Evolutionary conservation across 2,888 invertebrate species (phyloP).

Genomic region (Pecten maximus): DNA sequence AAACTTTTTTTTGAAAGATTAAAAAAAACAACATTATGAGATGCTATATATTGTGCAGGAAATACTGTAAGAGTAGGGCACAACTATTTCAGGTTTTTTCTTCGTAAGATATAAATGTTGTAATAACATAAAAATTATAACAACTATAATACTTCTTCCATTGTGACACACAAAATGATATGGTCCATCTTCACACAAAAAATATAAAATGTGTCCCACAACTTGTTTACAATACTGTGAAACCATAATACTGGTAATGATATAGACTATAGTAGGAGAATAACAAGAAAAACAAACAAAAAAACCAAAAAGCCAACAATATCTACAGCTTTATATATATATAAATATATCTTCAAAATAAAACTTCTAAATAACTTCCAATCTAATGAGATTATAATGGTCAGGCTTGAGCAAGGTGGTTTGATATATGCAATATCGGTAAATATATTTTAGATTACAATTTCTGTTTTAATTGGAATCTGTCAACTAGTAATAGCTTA

Average conservation of each 20-base stretch:
- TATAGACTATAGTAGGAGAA: background rate
- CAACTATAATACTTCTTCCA: background rate
- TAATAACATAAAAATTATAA: background rate
- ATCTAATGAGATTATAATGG: background rate
- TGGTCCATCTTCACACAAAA: background rate
- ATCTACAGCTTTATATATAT: background rate
- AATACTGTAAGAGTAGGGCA: background rate
- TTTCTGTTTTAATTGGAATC: background rate
- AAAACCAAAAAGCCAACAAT: constrained; percentile 31
- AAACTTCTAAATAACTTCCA: background rate
- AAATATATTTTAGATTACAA: background rate
- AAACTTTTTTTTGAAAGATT: background rate
- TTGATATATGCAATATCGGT: background rate
- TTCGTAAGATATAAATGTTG: background rate
- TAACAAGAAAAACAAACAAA: constrained; percentile 9
- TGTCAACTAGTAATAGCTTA: background rate
- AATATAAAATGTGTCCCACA: background rate
- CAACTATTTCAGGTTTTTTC: background rate
- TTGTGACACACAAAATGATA: background rate
- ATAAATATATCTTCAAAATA: background rate
- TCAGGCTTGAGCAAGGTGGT: background rate
- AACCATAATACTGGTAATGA: constrained; percentile 8
- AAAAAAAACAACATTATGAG: background rate
- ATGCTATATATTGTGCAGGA: background rate
- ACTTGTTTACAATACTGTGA: background rate